A percentile compares a stretch with the other conserved stretches of the same genome.
These are phyloP conservation scores for Mayetiola destructor DNA, from an alignment of 2,888 invertebrate species.

Conservation along the genomic window DNA sequence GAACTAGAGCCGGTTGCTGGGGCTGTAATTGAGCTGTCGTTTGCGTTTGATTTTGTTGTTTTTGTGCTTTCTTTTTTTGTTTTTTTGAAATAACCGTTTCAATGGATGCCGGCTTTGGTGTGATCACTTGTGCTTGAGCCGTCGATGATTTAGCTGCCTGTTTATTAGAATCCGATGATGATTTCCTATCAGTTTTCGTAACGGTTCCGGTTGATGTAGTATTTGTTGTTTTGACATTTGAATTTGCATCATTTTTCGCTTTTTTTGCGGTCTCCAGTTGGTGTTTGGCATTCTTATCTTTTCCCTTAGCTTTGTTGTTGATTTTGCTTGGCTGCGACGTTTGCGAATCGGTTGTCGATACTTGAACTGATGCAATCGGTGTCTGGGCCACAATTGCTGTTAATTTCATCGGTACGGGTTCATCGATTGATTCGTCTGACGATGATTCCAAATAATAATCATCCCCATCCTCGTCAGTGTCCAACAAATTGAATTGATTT, in stretches of 20 bases:
- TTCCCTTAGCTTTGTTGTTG: background rate
- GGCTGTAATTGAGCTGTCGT: background rate
- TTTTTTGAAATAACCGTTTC: slow-evolving; percentile 10
- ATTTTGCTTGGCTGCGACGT: background rate
- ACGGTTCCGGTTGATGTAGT: background rate
- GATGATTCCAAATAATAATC: slow-evolving; percentile 9
- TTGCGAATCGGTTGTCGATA: background rate
- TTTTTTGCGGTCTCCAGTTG: background rate
- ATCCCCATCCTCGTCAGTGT: slow-evolving; percentile 17
- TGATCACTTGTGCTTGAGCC: background rate
- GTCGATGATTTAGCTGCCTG: slow-evolving; percentile 5
- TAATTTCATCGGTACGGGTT: slow-evolving; percentile 16
- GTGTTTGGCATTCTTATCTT: background rate
- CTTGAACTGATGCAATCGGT: background rate
- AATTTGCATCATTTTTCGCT: background rate
- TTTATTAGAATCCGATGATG: slow-evolving; percentile 14
- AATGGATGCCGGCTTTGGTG: background rate
- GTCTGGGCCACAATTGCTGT: background rate
- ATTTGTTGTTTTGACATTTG: background rate
- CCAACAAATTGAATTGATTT: slow-evolving; percentile 18
- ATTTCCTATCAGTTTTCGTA: background rate
- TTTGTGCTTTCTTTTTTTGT: slow-evolving; percentile 13
- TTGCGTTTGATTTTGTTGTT: slow-evolving; percentile 7
- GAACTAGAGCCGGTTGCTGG: background rate
- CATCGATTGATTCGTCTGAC: slow-evolving; percentile 13